Evolutionary conservation across 1,140 invertebrate genomes (phyloP).

Genomic region (Leptinotarsa lineolata): DNA sequence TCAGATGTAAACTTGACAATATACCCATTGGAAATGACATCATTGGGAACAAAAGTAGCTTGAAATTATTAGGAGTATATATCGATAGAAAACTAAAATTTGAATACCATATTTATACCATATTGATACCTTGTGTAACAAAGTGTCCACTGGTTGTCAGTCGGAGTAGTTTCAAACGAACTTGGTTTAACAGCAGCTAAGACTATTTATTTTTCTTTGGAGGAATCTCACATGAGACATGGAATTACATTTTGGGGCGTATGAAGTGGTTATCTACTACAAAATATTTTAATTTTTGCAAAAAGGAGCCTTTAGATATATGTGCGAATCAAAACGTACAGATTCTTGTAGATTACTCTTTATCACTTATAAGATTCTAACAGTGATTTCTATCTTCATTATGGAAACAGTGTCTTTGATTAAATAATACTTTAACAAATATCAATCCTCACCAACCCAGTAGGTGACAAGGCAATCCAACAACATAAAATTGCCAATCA

Average conservation of each 20-base stretch:
- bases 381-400: slow-evolving; percentile 9
- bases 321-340: slow-evolving; percentile 10
- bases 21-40: too few relatives aligned
- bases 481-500: too few relatives aligned
- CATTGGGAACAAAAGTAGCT: too few relatives aligned
- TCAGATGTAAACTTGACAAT: too few relatives aligned
- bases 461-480: slow-evolving; percentile 13
- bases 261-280: background rate
- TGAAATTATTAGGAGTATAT: background rate
- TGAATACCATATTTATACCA: background rate
- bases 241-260: slow-evolving; percentile 3
- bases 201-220: slow-evolving; percentile 7
- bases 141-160: background rate
- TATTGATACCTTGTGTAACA: slow-evolving; percentile 11
- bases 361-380: slow-evolving; percentile 14
- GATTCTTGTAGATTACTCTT: slow-evolving; percentile 11
- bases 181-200: background rate
- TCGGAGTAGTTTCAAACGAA: background rate
- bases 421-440: slow-evolving; percentile 6
- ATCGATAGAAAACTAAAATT: slow-evolving; percentile 5
- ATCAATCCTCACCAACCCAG: slow-evolving; percentile 8
- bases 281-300: background rate
- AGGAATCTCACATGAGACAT: slow-evolving; percentile 7
- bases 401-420: slow-evolving; percentile 11
- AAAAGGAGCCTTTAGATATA: slow-evolving; percentile 5